These are phyloP conservation scores for Pegoplata infirma DNA, from an alignment of 2,888 invertebrate genomes.

Conservation along the genomic window DNA sequence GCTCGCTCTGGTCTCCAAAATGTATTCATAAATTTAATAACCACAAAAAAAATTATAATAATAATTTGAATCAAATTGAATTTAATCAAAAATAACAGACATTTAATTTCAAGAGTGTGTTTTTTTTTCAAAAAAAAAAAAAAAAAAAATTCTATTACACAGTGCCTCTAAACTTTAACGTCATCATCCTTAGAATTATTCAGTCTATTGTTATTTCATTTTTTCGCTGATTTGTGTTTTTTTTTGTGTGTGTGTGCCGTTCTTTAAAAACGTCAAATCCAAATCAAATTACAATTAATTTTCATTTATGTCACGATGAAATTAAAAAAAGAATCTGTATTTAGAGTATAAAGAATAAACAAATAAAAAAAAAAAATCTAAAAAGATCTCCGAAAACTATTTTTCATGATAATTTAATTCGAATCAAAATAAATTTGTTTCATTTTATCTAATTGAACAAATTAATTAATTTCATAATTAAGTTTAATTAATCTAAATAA, in stretches of 20 bases:
- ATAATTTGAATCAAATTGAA: slow-evolving; percentile 69
- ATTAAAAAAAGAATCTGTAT: slow-evolving; percentile 19
- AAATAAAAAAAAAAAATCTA: slow-evolving; percentile 3
- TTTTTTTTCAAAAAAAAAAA: background rate
- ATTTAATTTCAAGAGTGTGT: slow-evolving; percentile 75
- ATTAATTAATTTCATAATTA: slow-evolving; percentile 13
- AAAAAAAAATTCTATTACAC: slow-evolving; percentile 18
- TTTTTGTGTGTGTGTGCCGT: slow-evolving; percentile 15
- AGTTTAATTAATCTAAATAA: background rate
- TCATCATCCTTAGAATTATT: slow-evolving; percentile 23
- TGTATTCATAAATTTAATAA: too few species aligned
- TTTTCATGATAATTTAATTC: background rate
- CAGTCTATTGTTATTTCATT: background rate
- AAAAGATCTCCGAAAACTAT: slow-evolving; percentile 5
- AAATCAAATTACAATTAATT: slow-evolving; percentile 63
- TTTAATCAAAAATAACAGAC: slow-evolving; percentile 70
- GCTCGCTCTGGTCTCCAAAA: slow-evolving; percentile 11
- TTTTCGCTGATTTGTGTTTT: slow-evolving; percentile 20
- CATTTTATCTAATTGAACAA: background rate
- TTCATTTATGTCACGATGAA: slow-evolving; percentile 58
- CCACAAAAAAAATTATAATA: slow-evolving; percentile 17
- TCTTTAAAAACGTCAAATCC: slow-evolving; percentile 43
- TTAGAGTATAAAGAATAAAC: background rate
- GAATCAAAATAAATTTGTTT: background rate
- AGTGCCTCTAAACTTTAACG: slow-evolving; percentile 45